Evolutionary conservation across 2,797 vertebrate genomes (phyloP), one percentile per base, ranked within the genome.

Genomic region (Odontamblyopus rebecca): DNA sequence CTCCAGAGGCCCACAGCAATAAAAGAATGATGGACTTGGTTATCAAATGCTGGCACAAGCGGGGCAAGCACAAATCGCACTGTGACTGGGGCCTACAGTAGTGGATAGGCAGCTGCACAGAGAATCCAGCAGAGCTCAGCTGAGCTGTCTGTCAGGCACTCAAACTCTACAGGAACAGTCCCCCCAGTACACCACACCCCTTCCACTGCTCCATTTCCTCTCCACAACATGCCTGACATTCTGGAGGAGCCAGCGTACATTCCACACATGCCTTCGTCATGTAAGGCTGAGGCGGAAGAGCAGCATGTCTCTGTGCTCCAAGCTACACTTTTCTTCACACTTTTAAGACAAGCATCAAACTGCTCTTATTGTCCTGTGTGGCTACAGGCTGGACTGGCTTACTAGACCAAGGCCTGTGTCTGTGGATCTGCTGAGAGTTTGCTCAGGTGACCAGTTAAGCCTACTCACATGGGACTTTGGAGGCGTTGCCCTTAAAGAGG

Each of bases 371-470:
- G 81, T 83, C 73, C 38, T 71, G 56, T 8, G 29, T 51, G 60
- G 15, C 30, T n/a, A 30, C 4, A 60, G 65, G 68, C 76, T 71
- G 67, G 75, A 72, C 61, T 61, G 76, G 88, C 78, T 78, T 53
- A 69, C 65, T 74, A 74, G 61, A 73, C 63, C 64, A 41, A 56
- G 68, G 71, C 61, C 77, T 63, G 72, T 57, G 71, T 74, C 60
- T 35, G 9, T 19, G 30, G 8, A 35, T 73, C 44, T 72, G 81
- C 72, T 29, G 35, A 60, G 82, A 65, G 65, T 71, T 69, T 54
- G 68, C 79, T 93, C 84, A 91, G 86, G 88, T 93, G 90, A 93
- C 83, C 78, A 38, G 82, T 84, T 91, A 93, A 94, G 92, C 89
- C 64, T 63, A 77, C 82, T 93, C 91, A 92, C 92, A 89, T 90